Evolutionary conservation across 2,797 vertebrate genomes (phyloP).

Genomic region (Cynodonichthys magdalenae): DNA sequence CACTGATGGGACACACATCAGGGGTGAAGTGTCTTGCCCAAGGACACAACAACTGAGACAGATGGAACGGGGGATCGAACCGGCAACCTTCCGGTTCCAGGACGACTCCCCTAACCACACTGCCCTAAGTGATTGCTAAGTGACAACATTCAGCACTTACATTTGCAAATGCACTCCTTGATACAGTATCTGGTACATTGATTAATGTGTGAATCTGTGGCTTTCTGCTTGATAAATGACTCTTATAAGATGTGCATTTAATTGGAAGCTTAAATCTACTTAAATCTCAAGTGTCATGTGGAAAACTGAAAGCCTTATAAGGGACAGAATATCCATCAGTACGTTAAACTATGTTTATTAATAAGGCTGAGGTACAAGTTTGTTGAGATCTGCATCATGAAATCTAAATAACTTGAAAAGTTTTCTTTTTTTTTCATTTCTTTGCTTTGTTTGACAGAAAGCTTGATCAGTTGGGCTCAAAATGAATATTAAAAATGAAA

Average conservation of each 20-base stretch:
- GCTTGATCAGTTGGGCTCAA: background rate
- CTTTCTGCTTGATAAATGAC: conserved; percentile 22
- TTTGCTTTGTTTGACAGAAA: conserved; percentile 12
- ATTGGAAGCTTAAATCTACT: conserved; percentile 4
- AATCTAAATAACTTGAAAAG: conserved; percentile 23
- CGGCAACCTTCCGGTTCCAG: too few relatives aligned
- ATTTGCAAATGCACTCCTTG: conserved; percentile 7
- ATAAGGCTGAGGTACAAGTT: background rate
- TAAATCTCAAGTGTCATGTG: conserved; percentile 10
- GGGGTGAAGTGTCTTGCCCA: too few relatives aligned
- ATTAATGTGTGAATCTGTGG: conserved; percentile 22
- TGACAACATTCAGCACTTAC: conserved; percentile 28
- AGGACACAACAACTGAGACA: too few relatives aligned
- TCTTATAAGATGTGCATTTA: conserved; percentile 19
- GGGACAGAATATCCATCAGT: conserved; percentile 24
- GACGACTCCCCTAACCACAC: too few relatives aligned
- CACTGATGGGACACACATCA: too few relatives aligned
- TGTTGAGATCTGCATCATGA: background rate
- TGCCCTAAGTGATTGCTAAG: too few relatives aligned
- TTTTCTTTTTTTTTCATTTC: background rate
- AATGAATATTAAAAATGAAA: conserved; percentile 6
- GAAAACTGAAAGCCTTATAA: conserved; percentile 20
- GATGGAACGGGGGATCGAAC: too few relatives aligned
- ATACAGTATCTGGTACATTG: conserved; percentile 14
- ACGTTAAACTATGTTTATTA: conserved; percentile 27